phyloP scores from a whole-genome alignment of 2,888 invertebrate genomes.

The Leucophenga montana region DNA sequence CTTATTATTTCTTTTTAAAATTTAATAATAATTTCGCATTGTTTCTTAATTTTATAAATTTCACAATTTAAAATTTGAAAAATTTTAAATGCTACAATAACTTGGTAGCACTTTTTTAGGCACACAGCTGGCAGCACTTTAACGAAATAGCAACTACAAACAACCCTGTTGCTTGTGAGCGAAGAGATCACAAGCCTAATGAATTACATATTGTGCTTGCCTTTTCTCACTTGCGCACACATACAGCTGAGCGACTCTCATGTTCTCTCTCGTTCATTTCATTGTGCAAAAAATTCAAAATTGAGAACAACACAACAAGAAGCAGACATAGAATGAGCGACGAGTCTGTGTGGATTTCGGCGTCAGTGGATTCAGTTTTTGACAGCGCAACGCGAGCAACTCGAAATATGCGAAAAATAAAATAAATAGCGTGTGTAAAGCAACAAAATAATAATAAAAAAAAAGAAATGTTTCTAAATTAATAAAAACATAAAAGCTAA shows the following conservation, averaged over 20 bases:
- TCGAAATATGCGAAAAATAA: slow-evolving; percentile 35
- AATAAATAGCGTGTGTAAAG: too few species aligned
- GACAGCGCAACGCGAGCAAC: slow-evolving; percentile 42
- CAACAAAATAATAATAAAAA: slow-evolving; percentile 5
- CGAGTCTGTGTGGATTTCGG: slow-evolving; percentile 55
- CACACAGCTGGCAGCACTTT: too few species aligned
- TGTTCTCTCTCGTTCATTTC: slow-evolving; percentile 1
- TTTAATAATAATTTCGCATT: too few species aligned
- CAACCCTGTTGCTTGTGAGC: background rate
- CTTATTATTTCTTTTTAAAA: too few species aligned
- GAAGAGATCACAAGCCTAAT: background rate
- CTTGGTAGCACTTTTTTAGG: too few species aligned
- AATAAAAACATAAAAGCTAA: slow-evolving; percentile 7
- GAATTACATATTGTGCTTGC: background rate
- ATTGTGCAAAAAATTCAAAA: background rate
- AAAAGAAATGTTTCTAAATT: slow-evolving; percentile 21
- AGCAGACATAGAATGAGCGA: slow-evolving; percentile 30
- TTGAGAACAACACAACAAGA: slow-evolving; percentile 42
- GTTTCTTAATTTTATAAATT: too few species aligned
- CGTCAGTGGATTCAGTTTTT: slow-evolving; percentile 68
- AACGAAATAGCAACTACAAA: too few species aligned
- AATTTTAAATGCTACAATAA: slow-evolving; percentile 15
- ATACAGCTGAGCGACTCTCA: background rate
- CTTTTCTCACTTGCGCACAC: background rate
- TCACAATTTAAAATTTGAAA: too few species aligned